Evolutionary conservation across 2,797 vertebrate genomes (phyloP).

Genomic region (Scomberomorus guttatus): DNA sequence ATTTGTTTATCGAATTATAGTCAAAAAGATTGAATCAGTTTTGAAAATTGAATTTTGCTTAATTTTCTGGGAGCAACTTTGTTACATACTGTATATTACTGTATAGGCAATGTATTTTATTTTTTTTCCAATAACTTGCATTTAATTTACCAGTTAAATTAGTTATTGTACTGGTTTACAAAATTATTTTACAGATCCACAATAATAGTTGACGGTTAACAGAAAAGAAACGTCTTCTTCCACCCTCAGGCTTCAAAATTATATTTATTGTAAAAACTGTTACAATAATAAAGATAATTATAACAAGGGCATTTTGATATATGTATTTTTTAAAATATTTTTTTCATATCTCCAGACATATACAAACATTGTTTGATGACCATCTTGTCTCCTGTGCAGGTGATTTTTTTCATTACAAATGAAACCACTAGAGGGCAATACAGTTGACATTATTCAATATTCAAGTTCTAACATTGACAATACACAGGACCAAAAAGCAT

Average conservation of each 20-base stretch:
- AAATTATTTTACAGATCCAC: conserved; percentile 21
- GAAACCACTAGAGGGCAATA: conserved; percentile 43
- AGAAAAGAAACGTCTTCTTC: conserved; percentile 12
- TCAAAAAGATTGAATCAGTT: conserved; percentile 12
- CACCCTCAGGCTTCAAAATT: conserved; percentile 14
- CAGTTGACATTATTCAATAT: background rate
- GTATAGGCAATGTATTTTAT: background rate
- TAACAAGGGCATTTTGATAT: background rate
- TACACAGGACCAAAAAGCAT: background rate
- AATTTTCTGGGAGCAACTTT: conserved; percentile 19
- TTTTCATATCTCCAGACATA: background rate
- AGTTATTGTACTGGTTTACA: background rate
- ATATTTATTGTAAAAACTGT: conserved; percentile 50
- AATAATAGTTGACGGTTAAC: background rate
- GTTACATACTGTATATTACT: background rate
- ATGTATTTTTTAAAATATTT: conserved; percentile 11
- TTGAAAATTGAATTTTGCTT: conserved; percentile 8
- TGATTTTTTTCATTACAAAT: background rate
- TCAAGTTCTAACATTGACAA: background rate
- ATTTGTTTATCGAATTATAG: conserved; percentile 27
- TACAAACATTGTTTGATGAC: background rate
- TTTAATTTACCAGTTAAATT: background rate
- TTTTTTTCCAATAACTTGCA: conserved; percentile 32
- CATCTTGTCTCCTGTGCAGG: background rate
- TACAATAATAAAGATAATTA: conserved; percentile 60